A percentile compares a stretch with the other conserved stretches of the same genome.
These are phyloP conservation scores for Centrocercus urophasianus DNA, from an alignment of 2,113 vertebrate species.

Conservation along the genomic window DNA sequence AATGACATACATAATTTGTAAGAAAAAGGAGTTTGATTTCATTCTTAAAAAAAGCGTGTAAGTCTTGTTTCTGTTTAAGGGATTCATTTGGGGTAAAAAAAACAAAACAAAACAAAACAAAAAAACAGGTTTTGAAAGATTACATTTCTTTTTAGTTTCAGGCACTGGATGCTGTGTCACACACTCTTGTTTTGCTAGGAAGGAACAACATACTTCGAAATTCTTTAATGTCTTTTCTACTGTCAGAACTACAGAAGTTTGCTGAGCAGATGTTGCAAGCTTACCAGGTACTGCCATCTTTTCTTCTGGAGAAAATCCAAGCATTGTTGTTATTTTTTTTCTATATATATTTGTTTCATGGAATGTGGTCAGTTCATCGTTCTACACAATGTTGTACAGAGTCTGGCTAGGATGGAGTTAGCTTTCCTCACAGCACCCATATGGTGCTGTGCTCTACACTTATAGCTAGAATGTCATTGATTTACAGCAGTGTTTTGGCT, in stretches of 20 bases:
- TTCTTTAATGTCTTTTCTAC: slow-evolving; percentile 80
- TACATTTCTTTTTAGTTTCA: slow-evolving; percentile 77
- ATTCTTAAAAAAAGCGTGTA: neutral
- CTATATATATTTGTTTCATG: neutral
- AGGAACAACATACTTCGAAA: slow-evolving; percentile 76
- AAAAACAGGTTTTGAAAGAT: neutral
- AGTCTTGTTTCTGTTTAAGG: neutral
- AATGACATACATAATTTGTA: neutral
- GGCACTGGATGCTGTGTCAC: slow-evolving; percentile 73
- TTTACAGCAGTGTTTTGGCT: neutral
- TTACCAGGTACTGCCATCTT: slow-evolving; percentile 79
- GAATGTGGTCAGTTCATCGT: neutral
- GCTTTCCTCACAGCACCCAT: neutral
- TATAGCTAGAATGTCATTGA: neutral
- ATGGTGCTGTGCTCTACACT: neutral
- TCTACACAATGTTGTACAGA: neutral
- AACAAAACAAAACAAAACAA: neutral
- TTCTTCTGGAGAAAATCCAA: neutral
- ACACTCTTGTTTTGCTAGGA: slow-evolving; percentile 81
- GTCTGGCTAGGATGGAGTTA: neutral
- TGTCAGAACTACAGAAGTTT: slow-evolving; percentile 80
- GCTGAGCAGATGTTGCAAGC: slow-evolving; percentile 77
- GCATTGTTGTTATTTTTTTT: neutral
- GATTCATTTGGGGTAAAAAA: neutral
- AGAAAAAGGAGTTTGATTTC: neutral